Percentiles rank a stretch among this genome's conserved stretches.
Evolutionary conservation across 2,888 invertebrate species (phyloP).

Genomic region (Ochropleura plecta): DNA sequence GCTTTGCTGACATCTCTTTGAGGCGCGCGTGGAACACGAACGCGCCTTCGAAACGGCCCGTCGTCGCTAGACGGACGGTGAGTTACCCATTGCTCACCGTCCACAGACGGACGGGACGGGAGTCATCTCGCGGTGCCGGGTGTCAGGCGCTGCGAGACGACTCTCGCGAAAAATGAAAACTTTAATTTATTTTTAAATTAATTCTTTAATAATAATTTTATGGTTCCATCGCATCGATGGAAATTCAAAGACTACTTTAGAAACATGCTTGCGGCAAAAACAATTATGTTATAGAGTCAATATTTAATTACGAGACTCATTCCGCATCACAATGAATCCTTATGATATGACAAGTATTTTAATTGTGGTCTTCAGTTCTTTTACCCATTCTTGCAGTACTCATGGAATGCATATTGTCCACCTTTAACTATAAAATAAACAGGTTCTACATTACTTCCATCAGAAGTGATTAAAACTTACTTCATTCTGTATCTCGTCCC

Average conservation of each 20-base stretch:
- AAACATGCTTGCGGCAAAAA: not conserved
- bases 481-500: conserved; percentile 11
- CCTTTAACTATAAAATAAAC: conserved; percentile 9
- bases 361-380: conserved; percentile 6
- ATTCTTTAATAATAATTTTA: too few relatives aligned
- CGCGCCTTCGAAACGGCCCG: too few relatives aligned
- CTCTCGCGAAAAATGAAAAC: too few relatives aligned
- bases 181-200: too few relatives aligned
- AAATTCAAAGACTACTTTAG: not conserved
- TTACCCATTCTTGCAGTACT: not conserved
- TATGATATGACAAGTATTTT: not conserved
- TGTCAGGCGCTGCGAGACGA: too few relatives aligned
- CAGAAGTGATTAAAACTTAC: not conserved
- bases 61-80: too few relatives aligned
- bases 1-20: too few relatives aligned
- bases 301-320: not conserved
- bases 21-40: too few relatives aligned
- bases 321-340: not conserved
- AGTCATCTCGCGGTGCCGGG: too few relatives aligned
- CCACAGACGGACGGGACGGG: too few relatives aligned
- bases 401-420: conserved; percentile 31
- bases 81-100: too few relatives aligned
- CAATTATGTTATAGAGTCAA: not conserved
- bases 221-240: not conserved
- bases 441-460: not conserved